phyloP scores from a whole-genome alignment of 2,113 vertebrate species.

The Lanius ludovicianus region DNA sequence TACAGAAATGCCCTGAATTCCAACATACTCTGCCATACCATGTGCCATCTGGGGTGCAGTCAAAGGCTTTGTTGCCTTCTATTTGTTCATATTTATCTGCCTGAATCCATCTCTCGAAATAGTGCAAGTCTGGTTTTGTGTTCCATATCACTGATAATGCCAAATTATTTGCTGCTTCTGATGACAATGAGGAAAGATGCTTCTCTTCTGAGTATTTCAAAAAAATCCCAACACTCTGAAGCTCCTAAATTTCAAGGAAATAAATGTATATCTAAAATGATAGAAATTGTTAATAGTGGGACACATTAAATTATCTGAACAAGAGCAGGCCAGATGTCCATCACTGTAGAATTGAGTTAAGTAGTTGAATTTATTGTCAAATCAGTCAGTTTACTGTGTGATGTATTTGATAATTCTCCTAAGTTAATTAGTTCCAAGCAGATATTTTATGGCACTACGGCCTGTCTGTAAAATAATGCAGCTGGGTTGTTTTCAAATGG shows the following conservation, averaged over 20 bases:
- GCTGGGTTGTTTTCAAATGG: background rate
- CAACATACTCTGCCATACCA: rapidly evolving
- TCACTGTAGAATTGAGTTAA: background rate
- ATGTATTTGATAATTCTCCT: constrained; percentile 1
- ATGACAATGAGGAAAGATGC: background rate
- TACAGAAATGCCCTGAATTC: background rate
- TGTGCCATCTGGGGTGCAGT: rapidly evolving
- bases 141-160: background rate
- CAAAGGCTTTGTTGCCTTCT: background rate
- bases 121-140: background rate
- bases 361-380: background rate
- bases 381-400: background rate
- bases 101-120: background rate
- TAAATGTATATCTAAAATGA: background rate
- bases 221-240: rapidly evolving
- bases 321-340: background rate
- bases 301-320: background rate
- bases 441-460: background rate
- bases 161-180: background rate
- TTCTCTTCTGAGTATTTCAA: background rate
- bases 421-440: background rate
- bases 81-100: background rate
- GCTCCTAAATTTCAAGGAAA: background rate
- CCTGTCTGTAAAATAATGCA: background rate
- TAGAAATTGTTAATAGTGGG: background rate